These are phyloP conservation scores for Helleia helle DNA, from an alignment of 2,888 invertebrate species.

Conservation along the genomic window DNA sequence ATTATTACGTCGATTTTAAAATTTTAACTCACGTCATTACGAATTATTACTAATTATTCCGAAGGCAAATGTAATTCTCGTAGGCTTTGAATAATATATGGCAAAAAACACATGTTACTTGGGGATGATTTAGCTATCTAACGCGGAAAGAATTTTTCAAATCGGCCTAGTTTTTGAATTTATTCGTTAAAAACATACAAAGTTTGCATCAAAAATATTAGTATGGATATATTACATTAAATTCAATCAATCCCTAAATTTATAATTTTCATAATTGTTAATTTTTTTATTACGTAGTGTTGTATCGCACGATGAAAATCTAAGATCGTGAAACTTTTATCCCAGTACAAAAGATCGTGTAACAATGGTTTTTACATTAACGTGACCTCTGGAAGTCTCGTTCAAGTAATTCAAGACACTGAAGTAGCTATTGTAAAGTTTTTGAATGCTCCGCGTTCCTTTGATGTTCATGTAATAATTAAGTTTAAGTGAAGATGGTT, in stretches of 20 bases:
- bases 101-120: too few species aligned
- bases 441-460: conserved; percentile 17
- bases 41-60: too few species aligned
- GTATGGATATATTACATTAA: too few species aligned
- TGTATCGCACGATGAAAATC: conserved; percentile 4
- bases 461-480: conserved; percentile 20
- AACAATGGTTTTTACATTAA: conserved; percentile 10
- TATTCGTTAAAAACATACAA: too few species aligned
- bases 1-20: too few species aligned
- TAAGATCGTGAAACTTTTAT: conserved; percentile 4
- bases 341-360: conserved; percentile 2
- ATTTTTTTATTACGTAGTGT: not conserved
- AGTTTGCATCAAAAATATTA: too few species aligned
- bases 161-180: too few species aligned
- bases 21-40: too few species aligned
- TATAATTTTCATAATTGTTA: conserved; percentile 1
- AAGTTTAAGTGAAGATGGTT: conserved; percentile 9
- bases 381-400: conserved; percentile 6
- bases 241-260: not conserved
- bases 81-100: too few species aligned
- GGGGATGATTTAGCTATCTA: too few species aligned
- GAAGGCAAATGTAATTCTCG: too few species aligned
- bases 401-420: not conserved
- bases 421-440: conserved; percentile 18
- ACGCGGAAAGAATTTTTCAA: too few species aligned